A percentile compares a stretch with the other conserved stretches of the same genome.
phyloP scores from a whole-genome alignment of 2,888 invertebrate genomes.

The Ethmia dodecea region DNA sequence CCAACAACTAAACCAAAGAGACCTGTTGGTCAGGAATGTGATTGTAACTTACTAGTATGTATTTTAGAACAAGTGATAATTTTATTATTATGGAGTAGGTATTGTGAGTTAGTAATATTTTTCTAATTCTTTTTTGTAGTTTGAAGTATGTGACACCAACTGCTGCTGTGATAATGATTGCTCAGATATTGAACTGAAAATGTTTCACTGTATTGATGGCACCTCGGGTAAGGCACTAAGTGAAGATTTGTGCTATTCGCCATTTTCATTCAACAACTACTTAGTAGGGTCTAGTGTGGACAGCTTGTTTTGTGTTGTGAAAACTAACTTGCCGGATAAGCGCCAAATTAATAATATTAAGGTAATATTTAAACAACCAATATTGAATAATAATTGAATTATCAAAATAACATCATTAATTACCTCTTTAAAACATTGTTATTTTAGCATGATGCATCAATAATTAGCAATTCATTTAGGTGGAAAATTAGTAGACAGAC shows the following conservation, averaged over 20 bases:
- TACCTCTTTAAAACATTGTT: no score
- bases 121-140: slow-evolving; percentile 43
- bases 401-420: no score
- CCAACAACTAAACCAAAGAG: slow-evolving; percentile 34
- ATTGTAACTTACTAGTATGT: slow-evolving; percentile 58
- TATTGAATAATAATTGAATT: no score
- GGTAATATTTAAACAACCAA: no score
- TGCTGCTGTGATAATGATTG: slow-evolving; percentile 92
- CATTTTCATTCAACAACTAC: slow-evolving; percentile 19
- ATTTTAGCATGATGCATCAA: slow-evolving; percentile 31
- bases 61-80: neutral
- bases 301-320: slow-evolving; percentile 55
- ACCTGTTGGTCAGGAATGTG: slow-evolving; percentile 32
- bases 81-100: neutral
- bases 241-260: slow-evolving; percentile 26
- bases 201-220: slow-evolving; percentile 78
- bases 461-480: slow-evolving; percentile 26
- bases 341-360: slow-evolving; percentile 27
- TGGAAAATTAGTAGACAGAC: slow-evolving; percentile 35
- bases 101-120: no score
- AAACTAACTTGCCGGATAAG: slow-evolving; percentile 54
- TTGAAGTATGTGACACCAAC: slow-evolving; percentile 85
- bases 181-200: slow-evolving; percentile 70
- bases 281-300: slow-evolving; percentile 23
- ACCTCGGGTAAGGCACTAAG: slow-evolving; percentile 17